These are phyloP conservation scores for Crocallis elinguaria DNA, from an alignment of 2,888 invertebrate species.

Conservation along the genomic window DNA sequence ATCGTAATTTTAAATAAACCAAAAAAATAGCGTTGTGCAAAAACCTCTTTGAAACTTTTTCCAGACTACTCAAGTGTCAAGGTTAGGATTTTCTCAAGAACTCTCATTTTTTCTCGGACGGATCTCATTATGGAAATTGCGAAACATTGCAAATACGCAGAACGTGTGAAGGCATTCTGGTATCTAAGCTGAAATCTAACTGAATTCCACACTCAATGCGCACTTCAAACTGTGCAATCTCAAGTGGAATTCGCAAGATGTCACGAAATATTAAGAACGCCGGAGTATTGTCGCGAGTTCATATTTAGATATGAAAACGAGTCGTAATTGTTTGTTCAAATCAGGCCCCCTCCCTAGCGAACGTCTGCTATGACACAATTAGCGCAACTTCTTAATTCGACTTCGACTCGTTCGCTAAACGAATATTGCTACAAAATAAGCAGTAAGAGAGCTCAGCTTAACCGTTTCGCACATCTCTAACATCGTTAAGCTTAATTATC, in stretches of 20 bases:
- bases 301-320: constrained; percentile 48
- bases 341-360: constrained; percentile 48
- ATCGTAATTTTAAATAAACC: constrained; percentile 18
- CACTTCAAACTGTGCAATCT: constrained; percentile 38
- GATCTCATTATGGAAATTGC: constrained; percentile 36
- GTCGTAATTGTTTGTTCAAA: constrained; percentile 53
- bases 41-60: constrained; percentile 19
- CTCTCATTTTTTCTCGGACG: constrained; percentile 37
- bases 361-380: constrained; percentile 54
- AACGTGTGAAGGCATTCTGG: constrained; percentile 35
- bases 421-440: constrained; percentile 75
- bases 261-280: constrained; percentile 31
- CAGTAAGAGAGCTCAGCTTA: constrained; percentile 68
- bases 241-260: constrained; percentile 30
- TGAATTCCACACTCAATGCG: constrained; percentile 33
- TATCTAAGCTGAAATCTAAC: constrained; percentile 38
- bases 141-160: constrained; percentile 34
- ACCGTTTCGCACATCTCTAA: constrained; percentile 77
- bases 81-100: constrained; percentile 30
- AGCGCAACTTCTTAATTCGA: constrained; percentile 71
- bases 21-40: constrained; percentile 11
- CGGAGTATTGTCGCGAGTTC: constrained; percentile 32
- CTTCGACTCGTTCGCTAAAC: constrained; percentile 63
- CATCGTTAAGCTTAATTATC: constrained; percentile 76
- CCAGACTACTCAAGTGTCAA: constrained; percentile 29